These are phyloP conservation scores for Meloe dianella DNA, from an alignment of 2,888 invertebrate species.

Conservation along the genomic window DNA sequence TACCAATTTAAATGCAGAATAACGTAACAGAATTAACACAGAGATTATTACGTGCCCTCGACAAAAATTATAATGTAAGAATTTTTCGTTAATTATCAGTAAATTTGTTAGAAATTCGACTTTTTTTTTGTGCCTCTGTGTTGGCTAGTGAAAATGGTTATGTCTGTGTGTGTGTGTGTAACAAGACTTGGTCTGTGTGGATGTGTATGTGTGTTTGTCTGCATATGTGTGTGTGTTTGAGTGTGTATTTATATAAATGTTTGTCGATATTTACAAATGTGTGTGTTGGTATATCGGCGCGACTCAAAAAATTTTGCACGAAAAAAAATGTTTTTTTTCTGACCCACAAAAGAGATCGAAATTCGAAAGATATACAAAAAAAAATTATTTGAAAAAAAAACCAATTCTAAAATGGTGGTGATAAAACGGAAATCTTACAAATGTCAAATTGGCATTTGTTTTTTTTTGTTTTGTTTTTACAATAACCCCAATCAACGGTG, in stretches of 20 bases:
- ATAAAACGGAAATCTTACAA: neutral
- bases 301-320: too few relatives aligned
- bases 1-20: conserved; percentile 76
- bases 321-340: too few relatives aligned
- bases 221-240: too few relatives aligned
- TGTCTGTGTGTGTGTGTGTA: conserved; percentile 20
- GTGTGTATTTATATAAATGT: neutral
- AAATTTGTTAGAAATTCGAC: conserved; percentile 45
- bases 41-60: conserved; percentile 95
- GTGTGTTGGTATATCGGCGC: too few relatives aligned
- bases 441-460: conserved; percentile 3
- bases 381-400: neutral
- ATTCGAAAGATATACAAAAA: neutral
- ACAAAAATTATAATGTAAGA: conserved; percentile 98
- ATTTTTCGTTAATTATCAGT: conserved; percentile 30
- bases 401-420: neutral
- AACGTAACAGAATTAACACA: conserved; percentile 90
- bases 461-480: too few relatives aligned
- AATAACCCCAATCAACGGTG: neutral
- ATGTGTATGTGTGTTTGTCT: neutral
- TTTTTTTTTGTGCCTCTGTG: too few relatives aligned
- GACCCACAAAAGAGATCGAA: too few relatives aligned
- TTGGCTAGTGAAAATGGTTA: conserved; percentile 18
- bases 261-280: neutral
- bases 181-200: neutral